phyloP scores from a whole-genome alignment of 2,888 invertebrate genomes.

The Habroteleia sp. region DNA sequence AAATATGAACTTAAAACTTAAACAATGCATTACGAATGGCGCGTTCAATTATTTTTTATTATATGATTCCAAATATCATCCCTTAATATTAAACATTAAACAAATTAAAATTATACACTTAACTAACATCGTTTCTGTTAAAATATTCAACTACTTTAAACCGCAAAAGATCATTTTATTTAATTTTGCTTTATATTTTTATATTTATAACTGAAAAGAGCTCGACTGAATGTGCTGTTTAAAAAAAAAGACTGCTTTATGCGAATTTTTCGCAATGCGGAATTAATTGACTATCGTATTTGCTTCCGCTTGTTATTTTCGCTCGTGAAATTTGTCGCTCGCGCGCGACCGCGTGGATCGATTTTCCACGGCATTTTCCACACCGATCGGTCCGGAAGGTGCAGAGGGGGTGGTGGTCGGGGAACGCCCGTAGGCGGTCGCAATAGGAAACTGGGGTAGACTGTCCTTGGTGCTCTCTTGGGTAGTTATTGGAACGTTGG shows the following conservation, averaged over 20 bases:
- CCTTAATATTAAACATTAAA: too few species aligned
- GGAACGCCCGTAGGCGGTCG: constrained; percentile 72
- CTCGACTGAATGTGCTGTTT: too few species aligned
- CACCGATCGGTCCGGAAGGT: constrained; percentile 76
- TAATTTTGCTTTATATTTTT: neutral
- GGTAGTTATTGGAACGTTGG: constrained; percentile 80
- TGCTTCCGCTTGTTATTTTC: constrained; percentile 28
- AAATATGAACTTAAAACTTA: too few species aligned
- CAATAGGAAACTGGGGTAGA: constrained; percentile 80
- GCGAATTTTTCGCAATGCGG: neutral
- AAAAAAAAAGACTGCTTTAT: too few species aligned
- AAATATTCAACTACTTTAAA: too few species aligned
- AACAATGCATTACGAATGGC: too few species aligned
- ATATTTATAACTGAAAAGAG: neutral
- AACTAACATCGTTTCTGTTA: too few species aligned
- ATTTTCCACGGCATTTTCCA: constrained; percentile 73
- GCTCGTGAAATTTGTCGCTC: constrained; percentile 41
- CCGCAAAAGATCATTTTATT: too few species aligned
- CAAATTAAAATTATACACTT: too few species aligned
- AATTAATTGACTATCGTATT: constrained; percentile 1
- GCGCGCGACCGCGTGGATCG: constrained; percentile 50
- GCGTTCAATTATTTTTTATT: too few species aligned
- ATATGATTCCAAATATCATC: too few species aligned
- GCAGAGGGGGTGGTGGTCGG: constrained; percentile 56
- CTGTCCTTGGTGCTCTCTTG: constrained; percentile 79